These are phyloP conservation scores for Pterois miles DNA, from an alignment of 2,797 vertebrate species.

Conservation along the genomic window DNA sequence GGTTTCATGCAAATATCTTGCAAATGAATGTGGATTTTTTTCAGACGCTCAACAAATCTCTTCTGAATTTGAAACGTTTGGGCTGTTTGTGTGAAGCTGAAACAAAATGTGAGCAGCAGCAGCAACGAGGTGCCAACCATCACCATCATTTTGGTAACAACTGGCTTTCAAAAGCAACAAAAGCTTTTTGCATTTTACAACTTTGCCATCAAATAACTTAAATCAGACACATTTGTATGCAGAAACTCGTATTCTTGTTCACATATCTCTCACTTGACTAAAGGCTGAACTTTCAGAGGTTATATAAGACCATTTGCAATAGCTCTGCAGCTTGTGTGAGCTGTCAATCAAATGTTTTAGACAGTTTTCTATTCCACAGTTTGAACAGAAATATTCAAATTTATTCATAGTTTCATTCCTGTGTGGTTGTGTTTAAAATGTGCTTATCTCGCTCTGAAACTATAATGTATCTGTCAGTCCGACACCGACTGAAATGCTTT, in stretches of 20 bases:
- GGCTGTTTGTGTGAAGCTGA: neutral
- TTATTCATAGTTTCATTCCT: slow-evolving; percentile 43
- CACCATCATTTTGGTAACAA: neutral
- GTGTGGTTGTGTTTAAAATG: slow-evolving; percentile 26
- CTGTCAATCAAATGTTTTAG: slow-evolving; percentile 36
- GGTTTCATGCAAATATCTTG: neutral
- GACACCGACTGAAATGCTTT: slow-evolving; percentile 22
- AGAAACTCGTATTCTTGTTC: neutral
- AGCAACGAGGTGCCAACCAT: neutral
- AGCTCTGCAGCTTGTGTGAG: neutral
- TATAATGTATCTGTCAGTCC: slow-evolving; percentile 39
- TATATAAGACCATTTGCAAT: slow-evolving; percentile 1
- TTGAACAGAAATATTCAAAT: slow-evolving; percentile 46
- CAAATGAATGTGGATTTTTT: neutral
- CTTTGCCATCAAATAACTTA: neutral
- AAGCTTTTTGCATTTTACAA: neutral
- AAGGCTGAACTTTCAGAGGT: neutral
- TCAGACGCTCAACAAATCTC: neutral
- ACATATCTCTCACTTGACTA: neutral
- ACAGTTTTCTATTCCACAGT: slow-evolving; percentile 19
- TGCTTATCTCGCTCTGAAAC: slow-evolving; percentile 35
- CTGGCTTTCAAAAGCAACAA: neutral
- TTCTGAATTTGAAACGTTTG: neutral
- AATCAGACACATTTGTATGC: neutral
- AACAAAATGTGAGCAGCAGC: neutral